Conservation (phyloP, 2,113 vertebrate genomes). For the Salvelinus namaycush region DNA sequence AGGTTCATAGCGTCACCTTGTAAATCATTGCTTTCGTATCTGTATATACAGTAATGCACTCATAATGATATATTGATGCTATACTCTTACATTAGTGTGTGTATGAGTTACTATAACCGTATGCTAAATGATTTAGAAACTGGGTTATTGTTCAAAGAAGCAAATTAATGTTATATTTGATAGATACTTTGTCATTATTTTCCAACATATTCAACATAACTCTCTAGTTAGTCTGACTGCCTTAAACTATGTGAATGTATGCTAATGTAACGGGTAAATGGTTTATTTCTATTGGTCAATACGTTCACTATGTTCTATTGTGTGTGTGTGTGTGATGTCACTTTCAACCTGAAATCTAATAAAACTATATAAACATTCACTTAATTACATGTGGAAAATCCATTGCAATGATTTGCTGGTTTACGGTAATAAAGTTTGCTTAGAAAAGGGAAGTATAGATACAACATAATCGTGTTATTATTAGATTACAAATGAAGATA, state of each 20-base stretch:
- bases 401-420: background rate
- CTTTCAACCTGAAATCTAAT: conserved; percentile 4
- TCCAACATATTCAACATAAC: background rate
- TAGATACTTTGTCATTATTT: background rate
- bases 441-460: too few species aligned
- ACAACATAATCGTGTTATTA: too few species aligned
- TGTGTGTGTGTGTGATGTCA: conserved; percentile 32
- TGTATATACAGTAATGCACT: background rate
- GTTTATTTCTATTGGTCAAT: conserved; percentile 4
- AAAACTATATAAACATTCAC: background rate
- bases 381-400: conserved; percentile 2
- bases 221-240: conserved; percentile 18
- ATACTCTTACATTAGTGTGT: background rate
- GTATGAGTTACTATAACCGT: background rate
- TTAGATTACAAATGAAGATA: background rate
- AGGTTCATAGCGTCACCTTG: conserved; percentile 5
- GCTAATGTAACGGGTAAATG: conserved; percentile 17
- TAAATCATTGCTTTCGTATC: background rate
- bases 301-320: conserved; percentile 8
- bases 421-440: too few species aligned
- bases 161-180: conserved; percentile 12
- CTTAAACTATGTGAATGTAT: conserved; percentile 14
- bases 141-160: background rate
- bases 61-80: background rate
- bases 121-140: conserved; percentile 12